These are phyloP conservation scores for Elysia crispata DNA, from an alignment of 2,888 invertebrate genomes.

Conservation along the genomic window DNA sequence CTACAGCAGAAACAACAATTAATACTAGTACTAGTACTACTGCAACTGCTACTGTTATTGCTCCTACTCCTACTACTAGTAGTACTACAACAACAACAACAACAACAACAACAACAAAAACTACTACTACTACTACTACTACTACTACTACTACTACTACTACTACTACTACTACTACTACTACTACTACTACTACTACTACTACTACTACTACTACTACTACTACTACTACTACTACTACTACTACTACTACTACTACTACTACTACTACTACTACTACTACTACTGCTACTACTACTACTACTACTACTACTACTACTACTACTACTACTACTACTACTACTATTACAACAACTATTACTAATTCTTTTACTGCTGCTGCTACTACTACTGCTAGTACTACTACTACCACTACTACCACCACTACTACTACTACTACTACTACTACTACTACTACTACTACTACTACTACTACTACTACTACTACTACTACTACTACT, in stretches of 20 bases:
- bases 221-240: constrained; percentile 18
- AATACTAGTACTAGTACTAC: no score
- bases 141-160: constrained; percentile 24
- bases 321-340: neutral
- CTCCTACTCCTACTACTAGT: no score
- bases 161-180: constrained; percentile 20
- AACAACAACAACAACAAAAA: no score
- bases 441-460: constrained; percentile 19
- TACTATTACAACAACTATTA: neutral
- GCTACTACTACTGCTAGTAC: neutral
- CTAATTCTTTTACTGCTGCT: neutral
- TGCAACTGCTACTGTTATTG: no score
- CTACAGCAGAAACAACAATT: no score
- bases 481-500: constrained; percentile 33
- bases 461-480: no score
- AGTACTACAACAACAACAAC: no score
- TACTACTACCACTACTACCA: neutral
- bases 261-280: constrained; percentile 9
- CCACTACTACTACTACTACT: neutral
- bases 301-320: constrained; percentile 9
- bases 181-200: constrained; percentile 18
- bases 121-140: no score
- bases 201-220: constrained; percentile 16
- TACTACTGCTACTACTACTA: constrained; percentile 4
- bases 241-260: no score